A percentile compares a stretch with the other conserved stretches of the same genome.
Conservation (phyloP, 1,140 invertebrate species). For the Neuroterus valhalla region DNA sequence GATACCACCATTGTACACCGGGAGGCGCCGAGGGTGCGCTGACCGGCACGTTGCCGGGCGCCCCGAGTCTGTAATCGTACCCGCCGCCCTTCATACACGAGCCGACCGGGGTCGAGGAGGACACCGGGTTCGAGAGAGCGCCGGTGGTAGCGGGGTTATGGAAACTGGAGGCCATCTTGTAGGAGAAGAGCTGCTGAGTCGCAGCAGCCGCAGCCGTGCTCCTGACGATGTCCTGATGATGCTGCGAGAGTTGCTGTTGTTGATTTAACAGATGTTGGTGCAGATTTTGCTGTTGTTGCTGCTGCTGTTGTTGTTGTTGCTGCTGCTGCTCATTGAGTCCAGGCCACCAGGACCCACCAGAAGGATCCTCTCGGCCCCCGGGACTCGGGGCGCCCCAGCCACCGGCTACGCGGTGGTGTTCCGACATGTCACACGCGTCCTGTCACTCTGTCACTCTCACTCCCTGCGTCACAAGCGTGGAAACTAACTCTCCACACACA, state of each 20-base stretch:
- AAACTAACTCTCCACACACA: slow-evolving; percentile 44
- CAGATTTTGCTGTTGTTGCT: slow-evolving; percentile 70
- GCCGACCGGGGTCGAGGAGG: slow-evolving; percentile 71
- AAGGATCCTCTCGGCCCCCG: slow-evolving; percentile 75
- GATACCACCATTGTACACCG: slow-evolving; percentile 82
- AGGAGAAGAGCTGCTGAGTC: slow-evolving; percentile 86
- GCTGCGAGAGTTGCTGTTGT: slow-evolving; percentile 66
- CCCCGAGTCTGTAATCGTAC: slow-evolving; percentile 80
- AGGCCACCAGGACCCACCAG: slow-evolving; percentile 75
- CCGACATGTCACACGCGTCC: slow-evolving; percentile 65
- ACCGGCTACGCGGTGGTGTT: slow-evolving; percentile 74
- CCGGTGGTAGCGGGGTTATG: slow-evolving; percentile 80
- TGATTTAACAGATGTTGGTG: slow-evolving; percentile 62
- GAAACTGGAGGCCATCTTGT: slow-evolving; percentile 89
- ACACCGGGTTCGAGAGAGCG: slow-evolving; percentile 71
- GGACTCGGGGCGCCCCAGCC: slow-evolving; percentile 71
- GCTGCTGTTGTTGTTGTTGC: slow-evolving; percentile 74
- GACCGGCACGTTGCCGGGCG: slow-evolving; percentile 62
- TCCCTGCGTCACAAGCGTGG: slow-evolving; percentile 43
- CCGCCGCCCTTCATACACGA: slow-evolving; percentile 70
- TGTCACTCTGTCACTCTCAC: slow-evolving; percentile 46
- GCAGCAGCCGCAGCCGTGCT: slow-evolving; percentile 79
- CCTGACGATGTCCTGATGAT: slow-evolving; percentile 73
- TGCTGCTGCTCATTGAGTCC: slow-evolving; percentile 67
- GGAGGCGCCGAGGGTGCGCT: slow-evolving; percentile 74